Evolutionary conservation across 1,140 invertebrate genomes (phyloP).

Genomic region (Drosophila mayri): DNA sequence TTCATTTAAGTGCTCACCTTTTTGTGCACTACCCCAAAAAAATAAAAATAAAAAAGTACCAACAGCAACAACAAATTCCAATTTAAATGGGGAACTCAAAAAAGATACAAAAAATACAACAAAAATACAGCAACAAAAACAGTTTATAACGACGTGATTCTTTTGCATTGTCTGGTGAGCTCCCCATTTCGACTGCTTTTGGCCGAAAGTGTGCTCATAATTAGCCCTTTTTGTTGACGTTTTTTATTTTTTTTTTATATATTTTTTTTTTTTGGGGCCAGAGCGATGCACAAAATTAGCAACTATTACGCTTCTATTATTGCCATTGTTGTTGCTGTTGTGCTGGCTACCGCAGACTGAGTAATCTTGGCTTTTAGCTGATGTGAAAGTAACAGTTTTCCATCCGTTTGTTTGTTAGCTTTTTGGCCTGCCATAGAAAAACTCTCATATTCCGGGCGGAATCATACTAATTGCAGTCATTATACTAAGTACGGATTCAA

Average conservation of each 20-base stretch:
- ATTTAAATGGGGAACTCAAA: conserved; percentile 50
- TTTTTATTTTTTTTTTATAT: conserved; percentile 7
- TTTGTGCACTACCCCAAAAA: conserved; percentile 45
- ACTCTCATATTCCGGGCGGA: conserved; percentile 8
- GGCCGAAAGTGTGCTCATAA: conserved; percentile 76
- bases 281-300: conserved; percentile 71
- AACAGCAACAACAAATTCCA: conserved; percentile 39
- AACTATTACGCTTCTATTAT: conserved; percentile 76
- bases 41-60: not conserved
- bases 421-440: conserved; percentile 34
- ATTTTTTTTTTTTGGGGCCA: conserved; percentile 38
- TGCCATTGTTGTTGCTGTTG: conserved; percentile 26
- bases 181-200: conserved; percentile 39
- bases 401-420: conserved; percentile 19
- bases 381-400: conserved; percentile 78
- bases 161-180: conserved; percentile 63
- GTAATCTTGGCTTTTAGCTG: conserved; percentile 63
- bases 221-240: conserved; percentile 75
- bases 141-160: conserved; percentile 76
- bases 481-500: conserved; percentile 32
- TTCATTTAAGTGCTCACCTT: conserved; percentile 75
- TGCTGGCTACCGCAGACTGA: conserved; percentile 23
- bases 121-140: conserved; percentile 44
- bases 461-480: conserved; percentile 35
- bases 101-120: conserved; percentile 17